A percentile compares a stretch with the other conserved stretches of the same genome.
phyloP scores from a whole-genome alignment of 2,888 invertebrate genomes.

The Terebella lapidaria region DNA sequence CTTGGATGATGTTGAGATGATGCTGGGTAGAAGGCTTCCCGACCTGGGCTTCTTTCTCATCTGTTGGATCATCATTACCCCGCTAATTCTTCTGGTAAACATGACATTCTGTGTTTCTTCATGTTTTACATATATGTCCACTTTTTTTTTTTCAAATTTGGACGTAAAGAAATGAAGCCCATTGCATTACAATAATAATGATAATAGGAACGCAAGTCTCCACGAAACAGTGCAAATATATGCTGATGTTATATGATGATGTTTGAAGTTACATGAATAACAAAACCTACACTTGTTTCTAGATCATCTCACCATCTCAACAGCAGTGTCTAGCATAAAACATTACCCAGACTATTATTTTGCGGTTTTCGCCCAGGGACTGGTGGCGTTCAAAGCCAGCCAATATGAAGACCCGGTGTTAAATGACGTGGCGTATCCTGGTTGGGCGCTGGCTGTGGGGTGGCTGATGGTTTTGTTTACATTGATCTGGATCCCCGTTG shows the following conservation, averaged over 20 bases:
- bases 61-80: constrained; percentile 38
- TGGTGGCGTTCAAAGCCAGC: background rate
- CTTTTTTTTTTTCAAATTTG: too few species aligned
- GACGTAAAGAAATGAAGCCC: too few species aligned
- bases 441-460: background rate
- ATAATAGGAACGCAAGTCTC: too few species aligned
- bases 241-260: too few species aligned
- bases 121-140: too few species aligned
- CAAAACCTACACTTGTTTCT: too few species aligned
- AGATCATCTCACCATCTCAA: background rate
- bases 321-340: background rate
- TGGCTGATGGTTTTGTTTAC: background rate
- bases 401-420: background rate
- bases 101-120: too few species aligned
- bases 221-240: too few species aligned
- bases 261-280: too few species aligned
- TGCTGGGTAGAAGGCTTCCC: constrained; percentile 33
- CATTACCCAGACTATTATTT: background rate
- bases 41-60: constrained; percentile 31
- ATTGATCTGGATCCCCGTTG: background rate
- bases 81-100: constrained; percentile 36
- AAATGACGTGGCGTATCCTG: background rate
- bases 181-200: too few species aligned
- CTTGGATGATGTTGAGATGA: constrained; percentile 40
- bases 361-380: background rate